These are phyloP conservation scores for Nymphalis io DNA, from an alignment of 1,140 invertebrate genomes.

Conservation along the genomic window DNA sequence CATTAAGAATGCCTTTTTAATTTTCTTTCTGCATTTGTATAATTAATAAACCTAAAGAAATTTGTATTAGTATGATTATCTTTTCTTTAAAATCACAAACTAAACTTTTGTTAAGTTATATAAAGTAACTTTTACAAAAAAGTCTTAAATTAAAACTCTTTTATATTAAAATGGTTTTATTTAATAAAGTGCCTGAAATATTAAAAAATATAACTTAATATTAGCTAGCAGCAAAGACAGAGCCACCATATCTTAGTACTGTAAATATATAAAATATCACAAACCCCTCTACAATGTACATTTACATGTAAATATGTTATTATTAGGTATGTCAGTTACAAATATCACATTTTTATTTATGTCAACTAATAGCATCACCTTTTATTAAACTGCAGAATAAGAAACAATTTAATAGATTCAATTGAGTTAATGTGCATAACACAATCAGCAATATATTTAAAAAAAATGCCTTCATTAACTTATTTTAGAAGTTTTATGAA, in stretches of 20 bases:
- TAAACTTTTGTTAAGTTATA: background rate
- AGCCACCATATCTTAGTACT: background rate
- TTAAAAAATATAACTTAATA: slow-evolving; percentile 7
- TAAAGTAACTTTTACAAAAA: background rate
- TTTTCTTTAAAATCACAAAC: background rate
- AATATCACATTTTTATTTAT: background rate
- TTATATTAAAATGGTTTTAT: background rate
- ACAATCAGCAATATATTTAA: no score
- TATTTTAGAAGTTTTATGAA: no score
- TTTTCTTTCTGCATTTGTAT: background rate
- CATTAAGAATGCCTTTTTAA: background rate
- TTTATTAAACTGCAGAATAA: no score
- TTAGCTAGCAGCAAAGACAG: background rate
- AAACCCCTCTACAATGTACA: background rate
- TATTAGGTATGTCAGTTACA: background rate
- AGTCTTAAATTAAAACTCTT: background rate
- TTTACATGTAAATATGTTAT: no score
- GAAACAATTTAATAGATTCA: no score
- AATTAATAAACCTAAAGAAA: background rate
- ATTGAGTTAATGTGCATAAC: no score
- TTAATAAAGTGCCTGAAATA: slow-evolving; percentile 1
- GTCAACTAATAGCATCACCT: no score
- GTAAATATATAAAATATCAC: slow-evolving; percentile 4
- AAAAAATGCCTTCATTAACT: no score
- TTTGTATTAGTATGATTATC: background rate